phyloP scores from a whole-genome alignment of 2,797 vertebrate species.

The Hypotaenidia philippensis region DNA sequence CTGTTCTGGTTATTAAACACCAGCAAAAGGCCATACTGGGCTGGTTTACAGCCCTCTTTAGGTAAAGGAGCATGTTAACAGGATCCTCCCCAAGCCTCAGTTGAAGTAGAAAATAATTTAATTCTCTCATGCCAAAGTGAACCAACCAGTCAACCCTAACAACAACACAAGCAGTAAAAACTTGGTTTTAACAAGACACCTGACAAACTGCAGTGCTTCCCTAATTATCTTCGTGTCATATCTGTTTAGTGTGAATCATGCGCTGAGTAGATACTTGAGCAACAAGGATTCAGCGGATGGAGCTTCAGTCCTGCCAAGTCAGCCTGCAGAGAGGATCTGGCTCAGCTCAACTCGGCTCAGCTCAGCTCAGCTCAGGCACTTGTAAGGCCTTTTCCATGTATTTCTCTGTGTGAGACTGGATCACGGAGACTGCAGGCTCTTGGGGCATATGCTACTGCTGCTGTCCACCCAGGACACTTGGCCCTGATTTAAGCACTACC shows the following conservation, averaged over 20 bases:
- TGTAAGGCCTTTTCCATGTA: rapidly evolving
- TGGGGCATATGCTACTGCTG: neutral
- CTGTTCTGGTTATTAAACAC: neutral
- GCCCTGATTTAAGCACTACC: neutral
- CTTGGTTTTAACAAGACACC: conserved; percentile 22
- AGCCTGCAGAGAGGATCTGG: neutral
- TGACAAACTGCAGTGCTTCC: conserved; percentile 59
- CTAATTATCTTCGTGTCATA: conserved; percentile 53
- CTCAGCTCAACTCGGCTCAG: neutral
- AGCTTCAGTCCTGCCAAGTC: neutral
- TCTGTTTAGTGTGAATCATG: conserved; percentile 46
- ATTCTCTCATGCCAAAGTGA: conserved; percentile 3
- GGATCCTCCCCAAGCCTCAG: conserved; percentile 22
- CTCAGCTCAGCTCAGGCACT: neutral
- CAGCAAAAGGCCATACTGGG: neutral
- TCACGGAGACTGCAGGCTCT: neutral
- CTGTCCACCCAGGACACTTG: neutral
- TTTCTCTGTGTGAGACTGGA: neutral
- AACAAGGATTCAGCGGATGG: neutral
- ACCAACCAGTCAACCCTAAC: conserved; percentile 28
- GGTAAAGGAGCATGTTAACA: conserved; percentile 32
- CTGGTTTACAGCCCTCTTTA: conserved; percentile 13
- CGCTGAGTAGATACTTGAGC: neutral
- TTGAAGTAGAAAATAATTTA: conserved; percentile 38
- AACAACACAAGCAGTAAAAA: conserved; percentile 36